Base-by-base conservation (phyloP, 2,797 vertebrate species). In the Alouatta caraya region DNA sequence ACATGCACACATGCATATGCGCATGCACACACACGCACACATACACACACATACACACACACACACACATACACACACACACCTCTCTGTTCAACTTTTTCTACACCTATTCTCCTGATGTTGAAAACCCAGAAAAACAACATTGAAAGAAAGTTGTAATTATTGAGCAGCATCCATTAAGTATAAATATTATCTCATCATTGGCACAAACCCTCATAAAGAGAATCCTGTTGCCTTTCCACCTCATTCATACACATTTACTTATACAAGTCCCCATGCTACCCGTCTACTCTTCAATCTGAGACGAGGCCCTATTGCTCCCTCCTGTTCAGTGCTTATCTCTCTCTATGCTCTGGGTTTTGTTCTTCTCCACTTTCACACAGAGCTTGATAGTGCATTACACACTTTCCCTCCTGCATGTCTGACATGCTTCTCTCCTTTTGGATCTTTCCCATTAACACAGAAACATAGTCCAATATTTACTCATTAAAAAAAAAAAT, bases 331-430 rank as follows among this genome's bases (percentile, higher is more conserved):
- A 14, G 84, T 3, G 24, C 84, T 91, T 80, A 78, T 84, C 94
- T 92, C 84, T 94, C 10, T 30, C 57, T 73, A 39, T 37, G 57
- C 55, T 95, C 93, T 93, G 61, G 75, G 82, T 75, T 97, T 59
- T 46, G 61, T 91, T 84, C 57, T 52, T 50, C 82, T 83, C 52
- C 73, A 81, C 79, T 84, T 86, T 52, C 57, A 55, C 52, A 50
- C 3, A 72, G 44, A 90, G 37, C 11, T 8, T 79, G 26, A n/a
- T 22, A 52, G 89, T 52, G 83, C 79, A 37, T 42, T 86, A 82
- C 1, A n/a, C 10, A 30, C 64, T 96, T 84, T 92, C 59, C 78
- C 57, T 92, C 90, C 84, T 44, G 70, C 81, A 42, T 22, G 19
- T 85, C 26, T 86, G 14, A 57, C 57, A 57, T 42, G 12, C 80